Evolutionary conservation across 2,113 vertebrate species (phyloP).

Genomic region (Microtus montanus): DNA sequence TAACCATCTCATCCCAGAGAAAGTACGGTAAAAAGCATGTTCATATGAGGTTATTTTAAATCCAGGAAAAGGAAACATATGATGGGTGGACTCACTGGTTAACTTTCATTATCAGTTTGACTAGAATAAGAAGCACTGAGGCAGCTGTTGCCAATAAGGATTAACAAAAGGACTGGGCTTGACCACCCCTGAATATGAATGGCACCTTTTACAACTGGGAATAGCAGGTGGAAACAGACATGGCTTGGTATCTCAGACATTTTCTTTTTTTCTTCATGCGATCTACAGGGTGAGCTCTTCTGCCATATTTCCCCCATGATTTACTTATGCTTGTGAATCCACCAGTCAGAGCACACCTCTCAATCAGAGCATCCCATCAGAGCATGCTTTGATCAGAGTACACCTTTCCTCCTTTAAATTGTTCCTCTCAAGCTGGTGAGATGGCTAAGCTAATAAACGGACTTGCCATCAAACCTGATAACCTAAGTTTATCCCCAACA

Average conservation of each 20-base stretch:
- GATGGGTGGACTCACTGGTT: not conserved
- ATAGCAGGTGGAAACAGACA: not conserved
- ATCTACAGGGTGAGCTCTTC: not conserved
- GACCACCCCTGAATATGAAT: not conserved
- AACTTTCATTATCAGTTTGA: not conserved
- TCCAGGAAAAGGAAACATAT: not conserved
- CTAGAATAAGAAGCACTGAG: not conserved
- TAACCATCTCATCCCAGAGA: not conserved
- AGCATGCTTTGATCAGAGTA: not conserved
- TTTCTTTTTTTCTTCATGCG: not conserved
- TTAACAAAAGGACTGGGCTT: not conserved
- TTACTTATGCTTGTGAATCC: not conserved
- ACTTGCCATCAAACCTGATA: not conserved
- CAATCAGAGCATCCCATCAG: not conserved
- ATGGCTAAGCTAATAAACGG: not conserved
- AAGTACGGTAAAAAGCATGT: not conserved
- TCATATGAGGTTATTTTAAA: not conserved
- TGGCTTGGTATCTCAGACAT: not conserved
- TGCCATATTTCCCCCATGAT: not conserved
- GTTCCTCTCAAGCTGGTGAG: not conserved
- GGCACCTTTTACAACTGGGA: not conserved
- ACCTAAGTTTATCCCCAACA: not conserved
- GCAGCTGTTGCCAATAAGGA: not conserved
- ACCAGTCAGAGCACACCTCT: not conserved
- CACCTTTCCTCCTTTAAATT: not conserved